Evolutionary conservation across 30 jellyfish, hydroid and myxozoan genomes (phyloP).

Genomic region (Nemopilema nomurai): DNA sequence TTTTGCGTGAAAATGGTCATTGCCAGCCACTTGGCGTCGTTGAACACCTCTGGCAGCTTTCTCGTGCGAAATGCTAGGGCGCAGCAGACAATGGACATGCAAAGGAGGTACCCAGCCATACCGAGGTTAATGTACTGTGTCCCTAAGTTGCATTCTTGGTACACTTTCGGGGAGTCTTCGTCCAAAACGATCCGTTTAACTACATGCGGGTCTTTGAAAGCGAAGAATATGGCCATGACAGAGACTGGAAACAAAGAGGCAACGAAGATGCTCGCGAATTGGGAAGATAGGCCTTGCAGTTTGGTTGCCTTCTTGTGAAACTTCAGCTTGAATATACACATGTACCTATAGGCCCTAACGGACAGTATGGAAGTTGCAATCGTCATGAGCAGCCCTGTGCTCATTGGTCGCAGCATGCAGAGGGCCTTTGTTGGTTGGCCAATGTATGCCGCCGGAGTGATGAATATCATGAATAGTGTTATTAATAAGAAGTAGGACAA

Average conservation of each 20-base stretch:
- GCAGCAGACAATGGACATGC: constrained; percentile 73
- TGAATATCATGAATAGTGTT: constrained; percentile 45
- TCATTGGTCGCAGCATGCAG: constrained; percentile 67
- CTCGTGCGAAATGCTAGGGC: constrained; percentile 87
- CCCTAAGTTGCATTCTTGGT: constrained; percentile 35
- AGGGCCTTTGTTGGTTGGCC: constrained; percentile 28
- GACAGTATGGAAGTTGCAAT: constrained; percentile 63
- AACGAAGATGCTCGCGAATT: constrained; percentile 43
- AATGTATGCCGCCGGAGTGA: constrained; percentile 64
- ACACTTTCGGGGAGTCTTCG: constrained; percentile 38
- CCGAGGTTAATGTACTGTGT: constrained; percentile 37
- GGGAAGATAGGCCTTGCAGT: constrained; percentile 59
- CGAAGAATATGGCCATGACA: constrained; percentile 37
- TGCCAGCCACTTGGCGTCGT: constrained; percentile 84
- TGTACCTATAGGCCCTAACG: constrained; percentile 75
- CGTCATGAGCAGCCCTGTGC: constrained; percentile 62
- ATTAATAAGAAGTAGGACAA: constrained; percentile 61
- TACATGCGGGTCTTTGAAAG: constrained; percentile 35
- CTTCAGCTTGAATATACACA: constrained; percentile 63
- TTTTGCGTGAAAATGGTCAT: constrained; percentile 75
- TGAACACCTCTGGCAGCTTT: constrained; percentile 77
- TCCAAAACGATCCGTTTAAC: constrained; percentile 44
- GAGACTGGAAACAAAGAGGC: constrained; percentile 45
- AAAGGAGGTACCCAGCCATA: constrained; percentile 36
- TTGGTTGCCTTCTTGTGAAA: constrained; percentile 59